Evolutionary conservation across 2,797 vertebrate species (phyloP).

Genomic region (Macrochelys suwanniensis): DNA sequence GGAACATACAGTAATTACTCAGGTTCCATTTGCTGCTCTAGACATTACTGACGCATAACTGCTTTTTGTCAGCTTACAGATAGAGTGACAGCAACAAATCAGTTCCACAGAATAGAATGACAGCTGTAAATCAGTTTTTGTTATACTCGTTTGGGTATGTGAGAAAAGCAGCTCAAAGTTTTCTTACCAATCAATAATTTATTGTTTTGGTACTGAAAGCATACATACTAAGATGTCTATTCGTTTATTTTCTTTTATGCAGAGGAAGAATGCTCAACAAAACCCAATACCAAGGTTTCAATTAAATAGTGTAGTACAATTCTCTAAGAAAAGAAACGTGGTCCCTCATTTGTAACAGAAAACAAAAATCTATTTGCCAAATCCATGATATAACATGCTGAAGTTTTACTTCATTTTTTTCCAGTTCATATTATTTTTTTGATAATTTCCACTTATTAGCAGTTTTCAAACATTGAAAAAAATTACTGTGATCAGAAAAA

Average conservation of each 20-base stretch:
- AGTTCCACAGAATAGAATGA: conserved; percentile 61
- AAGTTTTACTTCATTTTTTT: conserved; percentile 35
- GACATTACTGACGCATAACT: conserved; percentile 52
- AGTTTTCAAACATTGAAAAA: conserved; percentile 23
- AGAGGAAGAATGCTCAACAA: conserved; percentile 14
- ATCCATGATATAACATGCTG: not conserved
- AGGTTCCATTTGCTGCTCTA: conserved; percentile 62
- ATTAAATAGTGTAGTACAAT: conserved; percentile 44
- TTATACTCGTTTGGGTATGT: conserved; percentile 1
- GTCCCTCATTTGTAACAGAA: conserved; percentile 44
- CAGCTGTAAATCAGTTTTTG: conserved; percentile 72
- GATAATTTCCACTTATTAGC: conserved; percentile 30
- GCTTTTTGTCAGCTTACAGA: conserved; percentile 77
- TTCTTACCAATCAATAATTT: conserved; percentile 32
- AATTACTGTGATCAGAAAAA: accelerated
- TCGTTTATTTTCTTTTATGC: conserved; percentile 47
- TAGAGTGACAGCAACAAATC: conserved; percentile 71
- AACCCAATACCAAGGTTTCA: conserved; percentile 19
- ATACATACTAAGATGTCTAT: not conserved
- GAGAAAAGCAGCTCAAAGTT: conserved; percentile 49
- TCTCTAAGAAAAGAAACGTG: not conserved
- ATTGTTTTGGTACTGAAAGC: conserved; percentile 20
- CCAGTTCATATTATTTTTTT: conserved; percentile 27
- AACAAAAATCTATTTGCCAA: conserved; percentile 49
- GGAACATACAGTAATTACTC: conserved; percentile 56